Evolutionary conservation across 2,797 vertebrate genomes (phyloP).

Genomic region (Peromyscus melanophrys): DNA sequence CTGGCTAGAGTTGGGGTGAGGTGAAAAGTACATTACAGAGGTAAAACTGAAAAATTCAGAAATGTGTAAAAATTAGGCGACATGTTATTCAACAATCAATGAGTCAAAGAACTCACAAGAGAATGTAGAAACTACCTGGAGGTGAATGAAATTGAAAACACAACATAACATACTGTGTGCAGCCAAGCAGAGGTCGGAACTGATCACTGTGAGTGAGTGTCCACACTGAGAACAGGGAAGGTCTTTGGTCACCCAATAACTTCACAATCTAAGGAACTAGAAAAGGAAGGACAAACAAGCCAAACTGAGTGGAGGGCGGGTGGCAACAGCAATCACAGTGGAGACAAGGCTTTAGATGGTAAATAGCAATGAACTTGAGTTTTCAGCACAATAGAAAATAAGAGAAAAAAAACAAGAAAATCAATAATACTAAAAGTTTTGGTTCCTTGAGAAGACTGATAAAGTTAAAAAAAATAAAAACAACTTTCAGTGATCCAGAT

Average conservation of each 20-base stretch:
- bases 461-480: neutral
- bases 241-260: neutral
- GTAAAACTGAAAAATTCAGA: neutral
- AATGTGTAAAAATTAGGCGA: neutral
- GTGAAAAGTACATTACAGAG: neutral
- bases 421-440: neutral
- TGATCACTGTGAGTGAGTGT: neutral
- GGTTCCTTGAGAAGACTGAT: neutral
- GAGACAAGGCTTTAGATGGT: neutral
- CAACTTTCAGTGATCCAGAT: neutral
- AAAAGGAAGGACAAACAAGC: neutral
- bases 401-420: neutral
- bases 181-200: neutral
- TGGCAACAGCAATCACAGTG: accelerated
- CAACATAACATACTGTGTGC: accelerated
- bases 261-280: neutral
- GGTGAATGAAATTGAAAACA: neutral
- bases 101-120: neutral
- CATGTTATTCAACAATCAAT: neutral
- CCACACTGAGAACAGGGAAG: neutral
- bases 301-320: neutral
- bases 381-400: neutral
- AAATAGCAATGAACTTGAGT: neutral
- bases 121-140: neutral
- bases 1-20: neutral